phyloP scores from a whole-genome alignment of 2,888 invertebrate species.

The Drosophila suboccidentalis region DNA sequence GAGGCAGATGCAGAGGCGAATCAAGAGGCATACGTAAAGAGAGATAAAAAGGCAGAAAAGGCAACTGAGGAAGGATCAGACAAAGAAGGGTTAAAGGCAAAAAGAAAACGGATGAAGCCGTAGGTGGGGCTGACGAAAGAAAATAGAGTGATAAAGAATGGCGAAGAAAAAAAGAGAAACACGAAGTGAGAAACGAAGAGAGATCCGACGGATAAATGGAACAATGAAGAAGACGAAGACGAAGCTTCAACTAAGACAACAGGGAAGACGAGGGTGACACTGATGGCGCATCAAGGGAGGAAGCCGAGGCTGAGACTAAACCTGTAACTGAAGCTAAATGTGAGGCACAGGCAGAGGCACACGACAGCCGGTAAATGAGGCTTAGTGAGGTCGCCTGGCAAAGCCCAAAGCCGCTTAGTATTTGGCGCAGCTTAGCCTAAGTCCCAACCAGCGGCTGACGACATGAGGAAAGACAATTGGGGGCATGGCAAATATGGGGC shows the following conservation, averaged over 20 bases:
- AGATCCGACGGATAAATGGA: neutral
- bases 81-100: neutral
- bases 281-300: neutral
- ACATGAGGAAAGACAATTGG: slow-evolving; percentile 8
- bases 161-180: neutral
- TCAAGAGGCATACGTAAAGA: neutral
- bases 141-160: neutral
- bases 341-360: neutral
- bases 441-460: slow-evolving; percentile 29
- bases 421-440: slow-evolving; percentile 56
- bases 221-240: neutral
- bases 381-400: slow-evolving; percentile 44
- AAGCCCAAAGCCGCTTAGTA: slow-evolving; percentile 66
- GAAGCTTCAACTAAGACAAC: neutral
- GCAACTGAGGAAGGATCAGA: too few relatives aligned
- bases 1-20: too few relatives aligned
- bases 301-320: neutral
- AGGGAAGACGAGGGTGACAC: neutral
- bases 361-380: slow-evolving; percentile 35
- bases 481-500: slow-evolving; percentile 9
- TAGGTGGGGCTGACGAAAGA: neutral
- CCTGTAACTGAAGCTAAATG: neutral
- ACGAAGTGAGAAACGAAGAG: neutral
- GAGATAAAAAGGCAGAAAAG: neutral
- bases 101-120: too few relatives aligned